phyloP scores from a whole-genome alignment of 1,140 invertebrate species.

The Aradophagus sp. region DNA sequence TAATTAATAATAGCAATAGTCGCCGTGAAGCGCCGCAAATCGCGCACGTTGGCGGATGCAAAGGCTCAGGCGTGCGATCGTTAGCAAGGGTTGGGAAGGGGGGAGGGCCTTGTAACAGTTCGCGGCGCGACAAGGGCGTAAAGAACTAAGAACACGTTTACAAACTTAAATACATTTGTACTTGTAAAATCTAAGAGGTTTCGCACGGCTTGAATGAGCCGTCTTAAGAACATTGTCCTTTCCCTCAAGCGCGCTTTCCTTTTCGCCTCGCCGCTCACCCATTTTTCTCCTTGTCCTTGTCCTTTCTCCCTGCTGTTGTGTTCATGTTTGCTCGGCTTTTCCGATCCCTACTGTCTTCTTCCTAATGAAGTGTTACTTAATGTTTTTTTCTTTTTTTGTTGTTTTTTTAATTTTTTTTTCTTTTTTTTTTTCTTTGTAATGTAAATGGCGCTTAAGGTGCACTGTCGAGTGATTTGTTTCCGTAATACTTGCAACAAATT shows the following conservation, averaged over 20 bases:
- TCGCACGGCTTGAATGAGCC: background rate
- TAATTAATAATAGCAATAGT: slow-evolving; percentile 6
- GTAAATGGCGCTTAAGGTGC: slow-evolving; percentile 8
- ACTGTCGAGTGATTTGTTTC: slow-evolving; percentile 32
- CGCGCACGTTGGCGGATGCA: too few relatives aligned
- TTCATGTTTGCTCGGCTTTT: too few relatives aligned
- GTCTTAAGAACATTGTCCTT: background rate
- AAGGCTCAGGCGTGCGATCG: too few relatives aligned
- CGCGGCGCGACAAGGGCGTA: slow-evolving; percentile 2
- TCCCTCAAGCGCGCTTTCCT: too few relatives aligned
- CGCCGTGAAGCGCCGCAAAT: background rate
- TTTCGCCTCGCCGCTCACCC: too few relatives aligned
- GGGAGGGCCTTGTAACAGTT: too few relatives aligned
- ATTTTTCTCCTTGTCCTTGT: too few relatives aligned
- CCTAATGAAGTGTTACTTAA: too few relatives aligned
- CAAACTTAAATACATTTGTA: slow-evolving; percentile 43
- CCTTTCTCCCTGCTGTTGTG: too few relatives aligned
- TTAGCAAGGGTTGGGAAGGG: too few relatives aligned
- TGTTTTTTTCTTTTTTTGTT: background rate
- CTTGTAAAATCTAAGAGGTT: slow-evolving; percentile 34
- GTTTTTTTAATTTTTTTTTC: too few relatives aligned
- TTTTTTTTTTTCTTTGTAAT: slow-evolving; percentile 6
- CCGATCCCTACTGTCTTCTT: too few relatives aligned
- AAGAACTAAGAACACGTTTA: slow-evolving; percentile 15
- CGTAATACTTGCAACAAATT: slow-evolving; percentile 35